Percentiles rank a stretch among this genome's conserved stretches.
Conservation (phyloP, 37 sponge, comb jelly and placozoan species). For the Chondrosia reniformis region DNA sequence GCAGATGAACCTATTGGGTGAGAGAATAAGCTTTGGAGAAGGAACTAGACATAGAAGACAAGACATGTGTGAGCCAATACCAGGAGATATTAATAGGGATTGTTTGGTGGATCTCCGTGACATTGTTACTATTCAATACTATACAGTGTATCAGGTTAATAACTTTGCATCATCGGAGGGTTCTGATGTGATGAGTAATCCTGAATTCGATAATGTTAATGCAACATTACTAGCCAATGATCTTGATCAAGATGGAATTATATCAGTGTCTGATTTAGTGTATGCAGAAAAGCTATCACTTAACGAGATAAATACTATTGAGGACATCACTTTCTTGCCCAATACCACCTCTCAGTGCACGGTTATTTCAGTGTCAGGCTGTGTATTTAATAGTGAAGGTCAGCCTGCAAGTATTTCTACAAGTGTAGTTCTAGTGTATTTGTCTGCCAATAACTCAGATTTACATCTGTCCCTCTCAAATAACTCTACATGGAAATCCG, state of each 20-base stretch:
- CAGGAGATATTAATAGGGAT: slow-evolving; percentile 63
- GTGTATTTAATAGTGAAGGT: slow-evolving; percentile 10
- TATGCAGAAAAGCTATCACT: slow-evolving; percentile 26
- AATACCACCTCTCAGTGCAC: background rate
- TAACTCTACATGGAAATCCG: too few relatives aligned
- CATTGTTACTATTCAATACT: slow-evolving; percentile 35
- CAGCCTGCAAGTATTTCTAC: background rate
- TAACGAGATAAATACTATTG: background rate
- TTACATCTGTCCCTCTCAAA: too few relatives aligned
- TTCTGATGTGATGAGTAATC: background rate
- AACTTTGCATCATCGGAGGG: slow-evolving; percentile 40
- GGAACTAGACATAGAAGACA: too few relatives aligned
- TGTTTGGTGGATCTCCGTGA: slow-evolving; percentile 62
- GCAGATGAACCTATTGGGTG: background rate
- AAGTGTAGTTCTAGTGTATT: slow-evolving; percentile 27
- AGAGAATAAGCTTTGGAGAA: too few relatives aligned
- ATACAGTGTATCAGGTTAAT: slow-evolving; percentile 25
- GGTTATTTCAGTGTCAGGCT: slow-evolving; percentile 12
- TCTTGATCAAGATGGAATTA: slow-evolving; percentile 40
- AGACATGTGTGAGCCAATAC: background rate
- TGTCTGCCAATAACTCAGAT: slow-evolving; percentile 17
- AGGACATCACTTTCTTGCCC: background rate
- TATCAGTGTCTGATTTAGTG: slow-evolving; percentile 27
- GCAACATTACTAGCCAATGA: slow-evolving; percentile 1
- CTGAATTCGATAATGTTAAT: background rate